Evolutionary conservation across 2,888 invertebrate genomes (phyloP).

Genomic region (Phrixothrix hirtus): DNA sequence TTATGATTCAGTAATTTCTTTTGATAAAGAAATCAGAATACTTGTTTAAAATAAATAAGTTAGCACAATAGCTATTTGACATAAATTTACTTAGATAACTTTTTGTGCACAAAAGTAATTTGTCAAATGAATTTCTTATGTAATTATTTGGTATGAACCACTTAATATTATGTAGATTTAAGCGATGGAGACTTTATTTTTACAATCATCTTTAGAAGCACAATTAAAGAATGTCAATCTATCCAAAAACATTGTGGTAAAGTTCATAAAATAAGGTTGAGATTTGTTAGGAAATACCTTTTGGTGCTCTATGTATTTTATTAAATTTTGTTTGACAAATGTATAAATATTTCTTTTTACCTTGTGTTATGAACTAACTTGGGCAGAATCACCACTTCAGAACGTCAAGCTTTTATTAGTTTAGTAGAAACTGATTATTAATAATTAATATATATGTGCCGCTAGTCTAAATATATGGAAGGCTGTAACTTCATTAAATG

Average conservation of each 20-base stretch:
- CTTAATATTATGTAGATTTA: constrained; percentile 39
- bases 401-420: constrained; percentile 51
- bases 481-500: constrained; percentile 24
- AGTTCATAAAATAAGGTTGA: constrained; percentile 36
- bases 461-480: constrained; percentile 46
- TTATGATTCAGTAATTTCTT: too few species aligned
- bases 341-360: constrained; percentile 21
- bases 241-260: constrained; percentile 39
- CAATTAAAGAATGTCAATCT: constrained; percentile 42
- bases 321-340: constrained; percentile 13
- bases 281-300: constrained; percentile 10
- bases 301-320: constrained; percentile 18
- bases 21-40: too few species aligned
- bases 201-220: constrained; percentile 45
- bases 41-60: neutral
- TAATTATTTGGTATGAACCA: constrained; percentile 10
- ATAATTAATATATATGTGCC: constrained; percentile 48
- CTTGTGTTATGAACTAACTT: constrained; percentile 36
- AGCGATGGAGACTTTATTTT: constrained; percentile 49
- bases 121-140: neutral
- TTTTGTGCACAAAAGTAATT: constrained; percentile 17
- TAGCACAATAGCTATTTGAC: constrained; percentile 5
- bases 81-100: constrained; percentile 4
- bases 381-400: constrained; percentile 38
- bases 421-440: constrained; percentile 51